Evolutionary conservation across 2,797 vertebrate genomes (phyloP), one percentile per base, ranked within the genome.

Genomic region (Simalia tracyae): DNA sequence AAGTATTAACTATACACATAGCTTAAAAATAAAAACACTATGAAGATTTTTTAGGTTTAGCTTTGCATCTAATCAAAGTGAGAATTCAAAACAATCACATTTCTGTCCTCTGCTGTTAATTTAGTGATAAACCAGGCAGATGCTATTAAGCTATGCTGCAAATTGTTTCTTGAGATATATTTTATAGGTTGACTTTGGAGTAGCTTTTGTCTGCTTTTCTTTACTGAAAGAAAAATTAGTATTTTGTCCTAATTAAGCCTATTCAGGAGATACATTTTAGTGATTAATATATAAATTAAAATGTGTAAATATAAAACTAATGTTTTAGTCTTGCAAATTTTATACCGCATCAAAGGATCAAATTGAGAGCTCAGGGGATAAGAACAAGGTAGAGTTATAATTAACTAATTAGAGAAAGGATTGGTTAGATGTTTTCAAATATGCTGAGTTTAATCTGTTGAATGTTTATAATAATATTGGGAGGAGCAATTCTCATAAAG

Each of bases 401-500:
- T 76, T 26, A 57, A 91, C 68, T 81, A 50, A 61, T 36, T 31
- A 88, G 42, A 17, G 36, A n/a, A 63, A 46, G 56, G 9, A 0
- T 26, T 84, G 24, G 50, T 68, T 56, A 84, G 57, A 15, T 63
- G 22, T 9, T 54, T 59, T 24, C 19, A 88, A 46, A 9, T 63
- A 64, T 56, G 54, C 17, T 85, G 66, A 61, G 66, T 89, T 85
- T 92, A 84, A 89, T 50, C 60, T 85, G 42, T 87, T 61, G 36
- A 22, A 76, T 42, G 76, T 15, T 28, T 54, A 61, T 60, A 88
- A 84, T 64, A 64, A 22, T 22, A 66, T 84, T 87, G n/a, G 42
- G 91, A 64, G 22, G n/a, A 36, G 61, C 2, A 92, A 89, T 87
- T 68, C 66, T 94, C 63, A 61, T 84, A 94, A 90, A 95, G 90